Conservation (phyloP, 2,113 vertebrate species). For the Heterocephalus glaber region DNA sequence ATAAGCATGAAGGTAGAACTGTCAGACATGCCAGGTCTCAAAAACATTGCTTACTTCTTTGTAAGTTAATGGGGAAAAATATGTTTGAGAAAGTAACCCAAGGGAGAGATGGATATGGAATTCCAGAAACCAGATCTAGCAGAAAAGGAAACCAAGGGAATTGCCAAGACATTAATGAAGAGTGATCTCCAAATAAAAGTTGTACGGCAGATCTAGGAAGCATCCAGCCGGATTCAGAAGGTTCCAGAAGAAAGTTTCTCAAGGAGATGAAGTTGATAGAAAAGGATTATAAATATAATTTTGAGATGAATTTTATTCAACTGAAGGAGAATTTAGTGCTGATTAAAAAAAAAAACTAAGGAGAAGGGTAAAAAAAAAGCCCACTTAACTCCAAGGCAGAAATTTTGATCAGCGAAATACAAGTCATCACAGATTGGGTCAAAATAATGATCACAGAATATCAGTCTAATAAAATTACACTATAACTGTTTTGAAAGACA, state of each 20-base stretch:
- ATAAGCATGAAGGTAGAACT: neutral
- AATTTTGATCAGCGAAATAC: neutral
- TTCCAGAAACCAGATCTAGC: neutral
- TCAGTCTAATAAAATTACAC: neutral
- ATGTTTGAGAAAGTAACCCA: neutral
- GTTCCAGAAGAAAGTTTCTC: neutral
- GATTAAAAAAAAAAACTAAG: neutral
- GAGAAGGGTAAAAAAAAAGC: neutral
- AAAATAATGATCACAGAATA: neutral
- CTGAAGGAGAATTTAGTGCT: neutral
- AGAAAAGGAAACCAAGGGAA: neutral
- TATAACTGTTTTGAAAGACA: neutral
- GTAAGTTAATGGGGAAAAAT: neutral
- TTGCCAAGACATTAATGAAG: neutral
- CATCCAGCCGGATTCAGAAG: neutral
- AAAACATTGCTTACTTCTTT: neutral
- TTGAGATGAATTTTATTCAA: slow-evolving; percentile 26
- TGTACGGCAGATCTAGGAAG: neutral
- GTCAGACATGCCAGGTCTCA: neutral
- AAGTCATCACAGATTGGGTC: neutral
- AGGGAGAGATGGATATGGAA: neutral
- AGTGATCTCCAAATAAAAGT: neutral
- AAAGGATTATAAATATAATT: neutral
- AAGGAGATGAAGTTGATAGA: neutral
- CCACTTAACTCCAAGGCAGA: neutral